Conservation (phyloP, 2,888 invertebrate species). For the Hofmannophila pseudospretella region DNA sequence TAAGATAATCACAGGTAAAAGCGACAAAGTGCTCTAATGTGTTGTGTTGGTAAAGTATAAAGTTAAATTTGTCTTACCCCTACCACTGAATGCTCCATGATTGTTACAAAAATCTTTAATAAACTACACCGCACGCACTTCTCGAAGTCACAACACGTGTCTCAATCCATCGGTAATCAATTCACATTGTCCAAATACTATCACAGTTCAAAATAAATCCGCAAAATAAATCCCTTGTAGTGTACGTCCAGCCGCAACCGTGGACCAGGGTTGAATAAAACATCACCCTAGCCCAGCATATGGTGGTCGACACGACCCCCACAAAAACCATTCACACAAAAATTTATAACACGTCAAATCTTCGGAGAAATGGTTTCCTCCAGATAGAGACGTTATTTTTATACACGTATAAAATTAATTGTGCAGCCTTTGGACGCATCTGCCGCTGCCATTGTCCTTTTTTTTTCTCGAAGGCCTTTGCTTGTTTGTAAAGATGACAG, state of each 20-base stretch:
- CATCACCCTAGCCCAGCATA: slow-evolving; percentile 37
- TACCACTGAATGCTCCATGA: background rate
- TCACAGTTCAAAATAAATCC: too few species aligned
- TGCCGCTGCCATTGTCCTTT: slow-evolving; percentile 55
- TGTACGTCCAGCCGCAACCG: slow-evolving; percentile 19
- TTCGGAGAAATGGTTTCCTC: slow-evolving; percentile 71
- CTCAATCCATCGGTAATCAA: background rate
- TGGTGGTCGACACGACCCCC: slow-evolving; percentile 32
- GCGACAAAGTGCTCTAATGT: too few species aligned
- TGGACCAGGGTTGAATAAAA: slow-evolving; percentile 33
- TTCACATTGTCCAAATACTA: background rate
- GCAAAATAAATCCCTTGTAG: background rate
- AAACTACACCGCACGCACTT: background rate
- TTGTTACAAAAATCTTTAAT: slow-evolving; percentile 1
- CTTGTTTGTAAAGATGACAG: slow-evolving; percentile 18
- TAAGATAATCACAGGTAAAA: too few species aligned
- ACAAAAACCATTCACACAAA: slow-evolving; percentile 57
- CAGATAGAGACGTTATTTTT: slow-evolving; percentile 67
- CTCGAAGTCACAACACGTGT: background rate
- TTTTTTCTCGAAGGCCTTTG: slow-evolving; percentile 26
- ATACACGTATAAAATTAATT: slow-evolving; percentile 69
- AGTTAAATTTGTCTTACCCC: too few species aligned
- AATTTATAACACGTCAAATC: slow-evolving; percentile 75
- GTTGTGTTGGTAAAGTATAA: too few species aligned
- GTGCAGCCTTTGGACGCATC: slow-evolving; percentile 59